Conservation (phyloP, 2,888 invertebrate genomes). For the Clostera curtula region DNA sequence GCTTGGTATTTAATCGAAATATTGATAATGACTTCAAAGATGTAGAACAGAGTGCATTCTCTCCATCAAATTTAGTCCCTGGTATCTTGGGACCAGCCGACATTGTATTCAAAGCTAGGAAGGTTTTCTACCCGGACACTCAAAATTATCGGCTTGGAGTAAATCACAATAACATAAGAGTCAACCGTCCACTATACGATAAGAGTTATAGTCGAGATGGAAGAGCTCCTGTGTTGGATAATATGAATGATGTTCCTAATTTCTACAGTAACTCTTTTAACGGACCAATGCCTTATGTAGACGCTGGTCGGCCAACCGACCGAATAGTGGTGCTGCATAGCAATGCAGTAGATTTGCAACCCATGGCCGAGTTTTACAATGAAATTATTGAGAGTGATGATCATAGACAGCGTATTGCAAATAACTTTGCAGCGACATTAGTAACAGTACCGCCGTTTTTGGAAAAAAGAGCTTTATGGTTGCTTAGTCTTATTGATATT, state of each 20-base stretch:
- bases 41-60: constrained; percentile 39
- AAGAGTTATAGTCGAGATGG: constrained; percentile 60
- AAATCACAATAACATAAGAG: constrained; percentile 41
- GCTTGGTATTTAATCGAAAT: constrained; percentile 35
- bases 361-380: constrained; percentile 82
- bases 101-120: constrained; percentile 35
- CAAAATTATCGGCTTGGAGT: constrained; percentile 46
- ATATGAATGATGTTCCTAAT: constrained; percentile 91
- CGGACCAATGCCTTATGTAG: constrained; percentile 82
- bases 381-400: constrained; percentile 33
- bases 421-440: constrained; percentile 10
- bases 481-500: constrained; percentile 5
- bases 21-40: constrained; percentile 42
- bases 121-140: constrained; percentile 38
- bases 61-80: constrained; percentile 49
- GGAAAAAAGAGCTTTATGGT: constrained; percentile 8
- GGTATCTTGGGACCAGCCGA: constrained; percentile 52
- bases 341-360: constrained; percentile 51
- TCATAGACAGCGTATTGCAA: constrained; percentile 18
- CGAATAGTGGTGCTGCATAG: constrained; percentile 27
- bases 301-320: constrained; percentile 36
- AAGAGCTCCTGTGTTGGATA: constrained; percentile 79
- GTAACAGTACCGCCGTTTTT: constrained; percentile 8
- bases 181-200: constrained; percentile 40
- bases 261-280: constrained; percentile 95